These are phyloP conservation scores for Parapsyche elsis DNA, from an alignment of 1,140 invertebrate genomes.

Conservation along the genomic window DNA sequence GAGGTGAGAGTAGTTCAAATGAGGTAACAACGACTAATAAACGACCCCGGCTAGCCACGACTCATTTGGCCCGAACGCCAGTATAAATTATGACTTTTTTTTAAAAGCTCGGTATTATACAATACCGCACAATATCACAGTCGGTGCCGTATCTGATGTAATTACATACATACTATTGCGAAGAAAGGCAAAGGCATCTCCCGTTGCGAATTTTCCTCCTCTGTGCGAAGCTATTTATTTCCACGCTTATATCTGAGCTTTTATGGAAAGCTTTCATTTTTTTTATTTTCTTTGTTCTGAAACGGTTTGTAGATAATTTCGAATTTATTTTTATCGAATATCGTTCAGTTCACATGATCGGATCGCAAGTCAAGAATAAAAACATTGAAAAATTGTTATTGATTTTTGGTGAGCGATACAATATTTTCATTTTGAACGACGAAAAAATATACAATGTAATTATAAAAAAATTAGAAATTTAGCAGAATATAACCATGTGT, in stretches of 20 bases:
- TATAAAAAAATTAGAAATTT: no score
- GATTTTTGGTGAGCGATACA: no score
- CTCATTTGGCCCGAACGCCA: not conserved
- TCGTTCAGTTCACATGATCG: not conserved
- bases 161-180: no score
- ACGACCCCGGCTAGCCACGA: not conserved
- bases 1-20: slow-evolving; percentile 28
- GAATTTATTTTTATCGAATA: not conserved
- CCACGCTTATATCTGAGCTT: no score
- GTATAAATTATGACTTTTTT: not conserved
- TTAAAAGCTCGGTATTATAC: not conserved
- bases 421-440: no score
- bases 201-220: no score
- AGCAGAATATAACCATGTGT: no score
- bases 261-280: not conserved
- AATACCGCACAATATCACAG: no score
- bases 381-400: not conserved
- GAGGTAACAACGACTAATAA: slow-evolving; percentile 12
- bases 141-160: no score
- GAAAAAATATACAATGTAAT: no score
- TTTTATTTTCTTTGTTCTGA: not conserved
- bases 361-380: not conserved
- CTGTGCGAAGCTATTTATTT: no score
- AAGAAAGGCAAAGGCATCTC: no score
- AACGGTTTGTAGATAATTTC: not conserved